phyloP scores from a whole-genome alignment of 2,888 invertebrate species.

The Zeuzera pyrina region DNA sequence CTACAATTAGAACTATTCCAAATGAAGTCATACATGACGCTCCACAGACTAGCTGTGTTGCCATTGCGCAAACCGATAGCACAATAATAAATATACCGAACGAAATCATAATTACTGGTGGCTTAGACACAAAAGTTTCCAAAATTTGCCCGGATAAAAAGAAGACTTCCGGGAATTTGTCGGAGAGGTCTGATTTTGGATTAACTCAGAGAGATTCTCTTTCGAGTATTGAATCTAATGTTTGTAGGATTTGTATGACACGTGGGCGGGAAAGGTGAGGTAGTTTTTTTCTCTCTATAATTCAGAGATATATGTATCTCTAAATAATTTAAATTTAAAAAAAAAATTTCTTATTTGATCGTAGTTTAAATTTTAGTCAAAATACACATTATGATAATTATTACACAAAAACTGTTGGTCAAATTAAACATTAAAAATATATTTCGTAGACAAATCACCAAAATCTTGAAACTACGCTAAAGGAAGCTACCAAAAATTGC shows the following conservation, averaged over 20 bases:
- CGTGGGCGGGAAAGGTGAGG: conserved; percentile 55
- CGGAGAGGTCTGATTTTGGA: conserved; percentile 46
- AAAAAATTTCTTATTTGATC: too few relatives aligned
- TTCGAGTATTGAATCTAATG: conserved; percentile 72
- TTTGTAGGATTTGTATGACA: conserved; percentile 78
- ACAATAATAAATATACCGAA: conserved; percentile 22
- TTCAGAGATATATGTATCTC: too few relatives aligned
- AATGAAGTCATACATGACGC: conserved; percentile 24
- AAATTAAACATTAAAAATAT: too few relatives aligned
- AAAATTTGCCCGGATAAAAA: conserved; percentile 38
- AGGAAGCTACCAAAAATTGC: too few relatives aligned
- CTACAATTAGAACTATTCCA: conserved; percentile 18
- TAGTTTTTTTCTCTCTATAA: too few relatives aligned
- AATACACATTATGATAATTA: too few relatives aligned
- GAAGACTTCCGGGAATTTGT: conserved; percentile 39
- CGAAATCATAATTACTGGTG: conserved; percentile 36
- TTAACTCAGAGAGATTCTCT: conserved; percentile 50
- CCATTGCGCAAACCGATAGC: conserved; percentile 24
- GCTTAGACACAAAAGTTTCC: conserved; percentile 30
- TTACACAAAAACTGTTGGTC: too few relatives aligned
- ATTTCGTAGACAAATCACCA: too few relatives aligned
- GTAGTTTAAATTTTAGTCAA: too few relatives aligned
- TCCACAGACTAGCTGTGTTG: conserved; percentile 26
- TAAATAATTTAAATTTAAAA: too few relatives aligned
- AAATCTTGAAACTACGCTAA: too few relatives aligned